phyloP scores from a whole-genome alignment of 64 coral and sea anemone genomes.

The Dendrophyllia cribrosa region DNA sequence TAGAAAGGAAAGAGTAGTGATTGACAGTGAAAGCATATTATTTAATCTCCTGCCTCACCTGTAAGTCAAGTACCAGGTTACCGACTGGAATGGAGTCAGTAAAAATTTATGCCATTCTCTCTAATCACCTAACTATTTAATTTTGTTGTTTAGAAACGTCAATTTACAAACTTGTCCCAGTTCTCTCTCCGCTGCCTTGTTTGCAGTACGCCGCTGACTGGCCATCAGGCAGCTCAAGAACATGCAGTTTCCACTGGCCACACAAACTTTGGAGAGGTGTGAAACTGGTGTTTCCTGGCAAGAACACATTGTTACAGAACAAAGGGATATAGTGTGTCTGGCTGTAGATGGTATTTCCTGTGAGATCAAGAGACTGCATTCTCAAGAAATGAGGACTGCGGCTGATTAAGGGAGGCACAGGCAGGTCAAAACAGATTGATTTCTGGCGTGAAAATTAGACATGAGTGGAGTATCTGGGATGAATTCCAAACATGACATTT shows the following conservation, averaged over 20 bases:
- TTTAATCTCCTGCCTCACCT: too few relatives aligned
- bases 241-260: constrained; percentile 87
- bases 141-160: constrained; percentile 62
- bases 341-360: neutral
- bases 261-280: constrained; percentile 94
- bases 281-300: neutral
- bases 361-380: neutral
- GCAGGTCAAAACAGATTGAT: too few relatives aligned
- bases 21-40: too few relatives aligned
- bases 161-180: constrained; percentile 86
- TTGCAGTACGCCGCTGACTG: constrained; percentile 68
- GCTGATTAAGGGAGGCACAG: too few relatives aligned
- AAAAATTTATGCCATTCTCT: neutral
- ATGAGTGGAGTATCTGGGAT: too few relatives aligned
- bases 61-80: too few relatives aligned
- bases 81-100: too few relatives aligned
- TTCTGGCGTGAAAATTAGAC: too few relatives aligned
- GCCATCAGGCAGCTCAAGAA: constrained; percentile 69
- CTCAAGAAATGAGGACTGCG: too few relatives aligned
- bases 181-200: constrained; percentile 92
- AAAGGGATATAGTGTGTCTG: neutral
- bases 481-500: too few relatives aligned
- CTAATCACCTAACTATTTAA: neutral
- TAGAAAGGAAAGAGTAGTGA: too few relatives aligned
- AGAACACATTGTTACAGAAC: neutral